phyloP scores from a whole-genome alignment of 2,888 invertebrate species.

The Prenolepis imparis region DNA sequence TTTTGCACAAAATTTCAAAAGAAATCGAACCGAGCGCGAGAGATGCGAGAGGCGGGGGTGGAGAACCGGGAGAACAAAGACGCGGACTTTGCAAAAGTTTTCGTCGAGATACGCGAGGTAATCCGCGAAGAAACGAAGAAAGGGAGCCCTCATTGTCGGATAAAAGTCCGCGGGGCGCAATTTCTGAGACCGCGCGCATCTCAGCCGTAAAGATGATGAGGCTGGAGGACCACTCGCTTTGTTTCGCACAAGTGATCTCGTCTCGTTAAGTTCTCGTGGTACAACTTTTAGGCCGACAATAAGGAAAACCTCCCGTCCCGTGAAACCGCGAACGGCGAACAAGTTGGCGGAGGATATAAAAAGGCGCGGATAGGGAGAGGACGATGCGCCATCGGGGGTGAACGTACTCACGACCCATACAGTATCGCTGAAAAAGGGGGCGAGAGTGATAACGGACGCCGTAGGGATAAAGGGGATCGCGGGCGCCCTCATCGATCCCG shows the following conservation, averaged over 20 bases:
- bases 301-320: not conserved
- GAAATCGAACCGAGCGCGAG: slow-evolving; percentile 12
- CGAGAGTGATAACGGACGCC: slow-evolving; percentile 14
- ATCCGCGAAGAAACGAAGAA: slow-evolving; percentile 28
- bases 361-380: not conserved
- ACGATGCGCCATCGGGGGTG: slow-evolving; percentile 65
- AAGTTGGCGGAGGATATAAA: slow-evolving; percentile 27
- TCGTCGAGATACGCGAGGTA: slow-evolving; percentile 29
- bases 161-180: slow-evolving; percentile 33
- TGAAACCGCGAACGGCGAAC: slow-evolving; percentile 47
- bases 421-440: slow-evolving; percentile 35
- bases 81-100: slow-evolving; percentile 18
- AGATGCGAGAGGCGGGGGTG: not conserved
- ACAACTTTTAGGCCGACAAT: slow-evolving; percentile 58
- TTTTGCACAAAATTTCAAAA: not conserved
- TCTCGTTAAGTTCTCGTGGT: slow-evolving; percentile 72
- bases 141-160: slow-evolving; percentile 14
- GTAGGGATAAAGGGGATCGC: slow-evolving; percentile 31
- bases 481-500: slow-evolving; percentile 40
- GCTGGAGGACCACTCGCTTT: slow-evolving; percentile 74
- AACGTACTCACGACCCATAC: slow-evolving; percentile 67
- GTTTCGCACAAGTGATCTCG: slow-evolving; percentile 70
- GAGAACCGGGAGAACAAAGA: slow-evolving; percentile 26
- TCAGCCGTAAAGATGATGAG: slow-evolving; percentile 32
- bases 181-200: slow-evolving; percentile 52